Conservation (phyloP, 2,113 vertebrate species). For the Candoia aspera region DNA sequence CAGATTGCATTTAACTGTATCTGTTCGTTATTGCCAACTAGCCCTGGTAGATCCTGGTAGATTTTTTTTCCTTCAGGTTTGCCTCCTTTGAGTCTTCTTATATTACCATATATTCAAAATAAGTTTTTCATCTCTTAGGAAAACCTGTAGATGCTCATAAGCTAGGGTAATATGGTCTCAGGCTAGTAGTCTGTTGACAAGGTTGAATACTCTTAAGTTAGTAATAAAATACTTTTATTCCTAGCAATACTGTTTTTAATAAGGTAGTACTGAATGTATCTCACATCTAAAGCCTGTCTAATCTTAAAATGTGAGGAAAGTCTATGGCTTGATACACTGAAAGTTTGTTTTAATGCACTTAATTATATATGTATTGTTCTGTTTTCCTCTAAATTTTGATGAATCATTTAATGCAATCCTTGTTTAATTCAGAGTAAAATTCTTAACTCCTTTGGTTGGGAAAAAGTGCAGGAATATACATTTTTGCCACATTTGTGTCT, state of each 20-base stretch:
- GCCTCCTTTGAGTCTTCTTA: neutral
- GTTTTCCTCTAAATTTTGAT: constrained; percentile 40
- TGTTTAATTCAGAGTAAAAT: constrained; percentile 39
- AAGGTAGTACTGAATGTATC: neutral
- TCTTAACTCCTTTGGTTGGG: neutral
- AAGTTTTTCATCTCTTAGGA: constrained; percentile 12
- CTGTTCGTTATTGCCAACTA: neutral
- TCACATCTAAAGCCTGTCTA: neutral
- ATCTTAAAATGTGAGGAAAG: neutral
- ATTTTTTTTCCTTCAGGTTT: neutral
- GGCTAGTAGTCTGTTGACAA: neutral
- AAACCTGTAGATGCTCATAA: neutral
- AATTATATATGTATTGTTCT: neutral
- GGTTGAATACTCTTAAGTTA: neutral
- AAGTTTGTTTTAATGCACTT: neutral
- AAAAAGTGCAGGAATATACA: neutral
- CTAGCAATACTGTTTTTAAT: neutral
- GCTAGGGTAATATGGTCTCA: neutral
- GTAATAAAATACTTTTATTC: constrained; percentile 9
- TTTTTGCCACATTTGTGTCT: neutral
- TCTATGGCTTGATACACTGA: neutral
- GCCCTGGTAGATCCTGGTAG: neutral
- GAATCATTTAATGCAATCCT: constrained; percentile 40
- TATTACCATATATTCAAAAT: constrained; percentile 12
- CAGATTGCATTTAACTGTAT: neutral